A percentile compares a stretch with the other conserved stretches of the same genome.
phyloP scores from a whole-genome alignment of 1,140 invertebrate species.

The Drosophila kanapiae region DNA sequence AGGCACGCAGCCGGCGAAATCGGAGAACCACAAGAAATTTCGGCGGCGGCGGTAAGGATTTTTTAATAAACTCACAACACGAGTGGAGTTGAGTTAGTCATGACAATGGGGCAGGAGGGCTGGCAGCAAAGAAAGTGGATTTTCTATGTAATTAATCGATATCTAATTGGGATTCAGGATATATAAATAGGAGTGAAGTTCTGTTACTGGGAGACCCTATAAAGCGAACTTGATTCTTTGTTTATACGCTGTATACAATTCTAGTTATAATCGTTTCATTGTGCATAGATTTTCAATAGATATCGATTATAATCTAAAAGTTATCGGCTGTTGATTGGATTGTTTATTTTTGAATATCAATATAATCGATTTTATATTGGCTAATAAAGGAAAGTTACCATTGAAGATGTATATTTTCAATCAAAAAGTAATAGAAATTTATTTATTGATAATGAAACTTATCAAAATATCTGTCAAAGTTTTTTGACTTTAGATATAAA shows the following conservation, averaged over 20 bases:
- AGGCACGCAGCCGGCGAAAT: slow-evolving; percentile 33
- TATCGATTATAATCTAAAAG: background rate
- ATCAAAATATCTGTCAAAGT: no score
- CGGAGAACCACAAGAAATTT: slow-evolving; percentile 30
- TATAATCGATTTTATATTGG: background rate
- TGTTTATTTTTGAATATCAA: background rate
- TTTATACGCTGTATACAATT: background rate
- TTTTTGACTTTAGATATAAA: background rate
- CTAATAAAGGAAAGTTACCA: no score
- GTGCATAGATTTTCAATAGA: background rate
- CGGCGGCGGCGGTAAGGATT: slow-evolving; percentile 15
- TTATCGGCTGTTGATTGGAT: background rate
- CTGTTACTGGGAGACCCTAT: background rate
- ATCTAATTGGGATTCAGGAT: background rate
- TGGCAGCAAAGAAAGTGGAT: background rate
- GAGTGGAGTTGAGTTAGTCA: slow-evolving; percentile 36
- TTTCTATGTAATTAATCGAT: slow-evolving; percentile 21
- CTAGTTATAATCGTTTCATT: background rate
- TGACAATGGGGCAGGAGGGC: background rate
- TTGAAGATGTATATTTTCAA: background rate
- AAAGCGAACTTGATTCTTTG: no score
- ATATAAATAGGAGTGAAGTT: background rate
- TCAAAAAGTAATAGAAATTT: background rate
- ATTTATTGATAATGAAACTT: background rate
- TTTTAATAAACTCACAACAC: slow-evolving; percentile 40